Conservation (phyloP, 1,140 invertebrate species). For the Drosophila pruinosa region DNA sequence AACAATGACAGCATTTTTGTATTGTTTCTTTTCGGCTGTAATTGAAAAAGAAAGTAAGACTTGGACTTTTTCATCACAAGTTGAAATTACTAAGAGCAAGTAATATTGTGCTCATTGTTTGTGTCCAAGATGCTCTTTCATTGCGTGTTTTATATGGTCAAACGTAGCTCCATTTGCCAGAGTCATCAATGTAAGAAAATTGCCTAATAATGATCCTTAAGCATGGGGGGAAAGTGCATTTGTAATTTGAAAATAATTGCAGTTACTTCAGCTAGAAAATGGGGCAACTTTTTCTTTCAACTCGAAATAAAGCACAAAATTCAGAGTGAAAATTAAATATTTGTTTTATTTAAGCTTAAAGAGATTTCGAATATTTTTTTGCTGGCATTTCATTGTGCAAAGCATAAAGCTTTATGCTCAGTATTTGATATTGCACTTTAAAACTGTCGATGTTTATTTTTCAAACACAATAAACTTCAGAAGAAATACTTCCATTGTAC, state of each 20-base stretch:
- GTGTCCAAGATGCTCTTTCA: background rate
- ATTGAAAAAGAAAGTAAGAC: conserved; percentile 42
- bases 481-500: background rate
- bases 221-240: conserved; percentile 26
- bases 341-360: too few species aligned
- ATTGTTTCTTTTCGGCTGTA: conserved; percentile 27
- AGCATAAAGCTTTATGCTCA: too few species aligned
- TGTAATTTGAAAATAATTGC: conserved; percentile 51
- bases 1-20: conserved; percentile 24
- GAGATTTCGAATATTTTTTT: too few species aligned
- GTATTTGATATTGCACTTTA: too few species aligned
- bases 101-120: conserved; percentile 25
- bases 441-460: background rate
- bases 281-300: background rate
- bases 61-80: background rate
- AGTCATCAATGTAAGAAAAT: conserved; percentile 25
- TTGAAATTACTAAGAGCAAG: conserved; percentile 10
- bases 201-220: conserved; percentile 21
- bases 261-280: conserved; percentile 20
- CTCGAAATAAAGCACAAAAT: too few species aligned
- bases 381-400: too few species aligned
- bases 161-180: conserved; percentile 10
- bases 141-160: conserved; percentile 39
- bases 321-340: too few species aligned
- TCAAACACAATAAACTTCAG: background rate